Base-by-base conservation (phyloP, 2,888 invertebrate genomes). In the Scaptomyza caliginosa region DNA sequence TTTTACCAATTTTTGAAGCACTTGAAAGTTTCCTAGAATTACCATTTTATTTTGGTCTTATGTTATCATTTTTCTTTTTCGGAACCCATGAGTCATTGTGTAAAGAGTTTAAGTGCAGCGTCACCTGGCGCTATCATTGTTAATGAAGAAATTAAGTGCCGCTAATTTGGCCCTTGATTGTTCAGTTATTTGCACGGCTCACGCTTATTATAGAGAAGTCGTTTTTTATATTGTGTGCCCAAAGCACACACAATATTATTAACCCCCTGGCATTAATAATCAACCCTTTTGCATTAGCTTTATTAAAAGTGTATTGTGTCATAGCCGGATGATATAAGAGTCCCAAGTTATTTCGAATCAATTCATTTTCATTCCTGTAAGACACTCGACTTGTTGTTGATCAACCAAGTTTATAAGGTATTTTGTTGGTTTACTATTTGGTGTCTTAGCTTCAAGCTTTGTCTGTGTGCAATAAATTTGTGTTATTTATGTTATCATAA, bases 141-240 rank as follows among this genome's bases (percentile, higher is more conserved):
- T 55, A 66, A 81, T 54, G 45, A 39, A 66, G 59, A 65, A 73
- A 81, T 66, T 71, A 79, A 71, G 67, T 56, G 63, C 66, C 66
- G 63, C 71, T 86, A 84, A 81, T 80, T 84, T 77, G 56, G 55
- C 67, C 52, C 67, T 72, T 77, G 72, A 80, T 86, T 77, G 84
- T 40, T 58, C 74, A 66, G 76, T 79, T 65, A 77, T 84, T 83
- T 83, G 68, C 78, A 57, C 57, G 56, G 51, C 62, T 49, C 57
- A 52, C 58, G 60, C 68, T 70, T 57, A 67, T 74, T 57, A 65
- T 74, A 74, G 56, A 56, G 45, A 49, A 24, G 46, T 13, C 26
- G 43, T 38, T 39, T 28, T 30, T 40, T 59, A 57, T 58, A 57
- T 55, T 64, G 56, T 65, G 69, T 78, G 17, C 38, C 50, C 54